Base-by-base conservation (phyloP, 2,888 invertebrate genomes). In the Aplocera efformata region DNA sequence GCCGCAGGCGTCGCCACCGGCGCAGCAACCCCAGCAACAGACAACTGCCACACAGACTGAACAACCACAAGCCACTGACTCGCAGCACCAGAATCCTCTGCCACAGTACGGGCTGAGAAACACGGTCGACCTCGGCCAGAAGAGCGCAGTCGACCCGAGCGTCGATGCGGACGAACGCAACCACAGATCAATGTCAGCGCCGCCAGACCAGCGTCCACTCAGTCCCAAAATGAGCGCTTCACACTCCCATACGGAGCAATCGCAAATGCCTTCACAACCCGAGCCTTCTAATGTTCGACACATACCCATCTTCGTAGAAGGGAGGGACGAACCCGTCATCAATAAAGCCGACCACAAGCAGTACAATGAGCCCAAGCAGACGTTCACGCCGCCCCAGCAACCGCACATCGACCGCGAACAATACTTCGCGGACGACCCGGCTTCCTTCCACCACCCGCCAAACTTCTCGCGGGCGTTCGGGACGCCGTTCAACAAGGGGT, bases 291-390 rank as follows among this genome's bases (percentile, higher is more conserved):
- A 91, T 58, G 93, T 95, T 31, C 90, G 96, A 48, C 94, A 95
- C 63, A 96, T 96, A 76, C 96, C 96, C 10, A 96, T 96, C 50
- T 94, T 94, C 66, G 94, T 96, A 0, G 96, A 97, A 77, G 96
- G 96, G 5, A 89, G 96, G 35, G 94, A 94, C 59, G 93, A 94
- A 63, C 95, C 95, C 0, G 91, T 95, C 8, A 88, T 94, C 39
- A 92, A 93, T 48, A 92, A 90, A 65, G 85, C 89, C 44, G 88
- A 85, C 32, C 79, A 79, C 52, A 53, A 77, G 50, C 66, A 79
- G 56, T 68, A 70, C 53, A 64, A 67, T 21, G 81, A 80, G 6
- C 44, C 89, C 31, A 75, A 79, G 64, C 74, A 75, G 45, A 54
- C 74, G 53, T 56, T 79, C 65, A 63, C 70, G 10, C 68, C 61